Base-by-base conservation (phyloP, 2,888 invertebrate species). In the Girardia tigrina region DNA sequence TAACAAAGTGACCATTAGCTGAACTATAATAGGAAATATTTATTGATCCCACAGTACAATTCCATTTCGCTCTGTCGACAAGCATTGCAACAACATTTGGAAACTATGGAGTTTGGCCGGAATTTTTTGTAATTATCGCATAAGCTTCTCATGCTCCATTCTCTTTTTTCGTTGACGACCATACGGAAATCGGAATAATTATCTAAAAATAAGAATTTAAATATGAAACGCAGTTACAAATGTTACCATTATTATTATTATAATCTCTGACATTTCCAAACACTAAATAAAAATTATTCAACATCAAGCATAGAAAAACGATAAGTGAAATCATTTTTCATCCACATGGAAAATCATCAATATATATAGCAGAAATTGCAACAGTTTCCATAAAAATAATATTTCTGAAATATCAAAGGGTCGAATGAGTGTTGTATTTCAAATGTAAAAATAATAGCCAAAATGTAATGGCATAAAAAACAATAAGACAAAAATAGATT, bases 81-180 rank as follows among this genome's bases (percentile, higher is more conserved):
- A 8, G 56, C 56, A 56, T 56, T 56, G 23, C 56, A 56, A 56
- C 56, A 56, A 23, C 56, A 56, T n/a, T 56, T 56, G n/a, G 56
- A 56, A 56, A 56, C 56, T 4, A 56, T 56, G n/a, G 56, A 56
- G 23, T 4, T 56, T 16, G 56, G 56, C 56, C 56, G 56, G 23
- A 56, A 56, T 56, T 56, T n/a, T 56, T 23, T 56, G n/a, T 56
- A 56, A 56, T 56, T 56, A 56, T 56, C 56, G n/a, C 56, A 56
- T 16, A 56, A 56, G 56, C 56, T 56, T 56, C 56, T 56, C n/a
- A 56, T 56, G n/a, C 23, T 56, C 56, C 56, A 56, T 6, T 4
- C 56, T 56, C n/a, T 56, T 56, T 56, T 56, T n/a, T 56, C 56
- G n/a, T 4, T 56, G 4, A 56, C 4, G 23, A 56, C 23, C 6